phyloP scores from a whole-genome alignment of 2,113 vertebrate species.

The Phoxinus phoxinus region DNA sequence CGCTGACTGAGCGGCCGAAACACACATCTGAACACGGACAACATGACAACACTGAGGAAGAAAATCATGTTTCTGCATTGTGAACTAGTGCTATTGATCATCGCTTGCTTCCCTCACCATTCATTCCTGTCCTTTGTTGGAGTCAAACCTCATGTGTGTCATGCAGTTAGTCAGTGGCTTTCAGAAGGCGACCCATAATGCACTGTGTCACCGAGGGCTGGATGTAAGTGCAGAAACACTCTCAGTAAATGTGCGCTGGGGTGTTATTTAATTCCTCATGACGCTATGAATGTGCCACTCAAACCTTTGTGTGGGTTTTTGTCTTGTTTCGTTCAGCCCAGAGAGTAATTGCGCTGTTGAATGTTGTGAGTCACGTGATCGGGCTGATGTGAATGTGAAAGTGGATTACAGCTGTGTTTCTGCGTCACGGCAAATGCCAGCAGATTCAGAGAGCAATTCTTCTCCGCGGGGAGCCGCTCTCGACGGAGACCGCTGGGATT shows the following conservation, averaged over 20 bases:
- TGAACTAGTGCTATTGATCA: neutral
- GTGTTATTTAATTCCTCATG: constrained; percentile 8
- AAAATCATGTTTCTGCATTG: neutral
- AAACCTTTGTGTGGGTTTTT: constrained; percentile 45
- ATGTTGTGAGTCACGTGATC: constrained; percentile 48
- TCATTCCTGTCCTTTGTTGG: neutral
- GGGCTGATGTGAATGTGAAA: constrained; percentile 60
- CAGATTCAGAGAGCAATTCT: constrained; percentile 62
- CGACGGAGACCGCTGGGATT: neutral
- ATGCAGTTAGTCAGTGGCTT: neutral
- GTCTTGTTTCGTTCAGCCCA: constrained; percentile 41
- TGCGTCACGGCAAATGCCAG: constrained; percentile 75
- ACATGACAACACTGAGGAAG: too few species aligned
- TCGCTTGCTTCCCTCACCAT: neutral
- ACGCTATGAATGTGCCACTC: constrained; percentile 9
- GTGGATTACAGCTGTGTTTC: constrained; percentile 67
- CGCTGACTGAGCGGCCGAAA: too few species aligned
- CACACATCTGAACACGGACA: too few species aligned
- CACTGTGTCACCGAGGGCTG: neutral
- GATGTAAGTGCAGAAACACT: neutral
- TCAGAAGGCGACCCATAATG: neutral
- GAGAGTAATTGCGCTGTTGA: constrained; percentile 58
- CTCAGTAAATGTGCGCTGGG: constrained; percentile 1
- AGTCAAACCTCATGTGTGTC: neutral
- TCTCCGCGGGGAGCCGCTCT: constrained; percentile 51